A percentile compares a stretch with the other conserved stretches of the same genome.
These are phyloP conservation scores for Lycodopsis pacificus DNA, from an alignment of 2,797 vertebrate species.

Conservation along the genomic window DNA sequence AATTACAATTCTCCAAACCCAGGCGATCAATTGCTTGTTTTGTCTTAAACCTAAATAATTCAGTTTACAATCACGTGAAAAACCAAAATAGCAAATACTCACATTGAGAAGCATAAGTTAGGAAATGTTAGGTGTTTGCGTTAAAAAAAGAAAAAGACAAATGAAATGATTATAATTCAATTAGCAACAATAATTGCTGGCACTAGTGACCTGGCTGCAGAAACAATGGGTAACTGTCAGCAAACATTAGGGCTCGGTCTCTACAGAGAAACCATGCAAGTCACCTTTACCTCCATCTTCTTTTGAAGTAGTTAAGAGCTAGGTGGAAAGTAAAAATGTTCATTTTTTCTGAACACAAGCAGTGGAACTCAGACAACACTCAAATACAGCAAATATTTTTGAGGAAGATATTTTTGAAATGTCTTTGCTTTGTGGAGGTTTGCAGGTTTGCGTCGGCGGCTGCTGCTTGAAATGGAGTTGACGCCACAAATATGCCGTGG, in stretches of 20 bases:
- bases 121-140: background rate
- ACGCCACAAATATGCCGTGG: slow-evolving; percentile 67
- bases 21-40: background rate
- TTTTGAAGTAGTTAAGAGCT: slow-evolving; percentile 9
- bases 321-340: slow-evolving; percentile 12
- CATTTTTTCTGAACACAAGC: slow-evolving; percentile 14
- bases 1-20: background rate
- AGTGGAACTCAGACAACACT: slow-evolving; percentile 19
- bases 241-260: background rate
- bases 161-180: background rate
- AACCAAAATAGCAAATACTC: background rate
- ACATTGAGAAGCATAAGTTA: background rate
- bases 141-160: background rate
- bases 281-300: slow-evolving; percentile 10
- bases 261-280: slow-evolving; percentile 11
- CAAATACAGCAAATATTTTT: slow-evolving; percentile 35
- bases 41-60: background rate
- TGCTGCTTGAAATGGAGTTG: slow-evolving; percentile 49
- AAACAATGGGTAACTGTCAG: slow-evolving; percentile 12
- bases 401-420: slow-evolving; percentile 40
- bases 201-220: background rate
- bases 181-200: background rate
- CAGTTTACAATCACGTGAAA: background rate
- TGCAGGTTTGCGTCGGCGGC: slow-evolving; percentile 41
- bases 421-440: slow-evolving; percentile 36